Conservation (phyloP, 2,797 vertebrate genomes). For the Poliocrania exsul region DNA sequence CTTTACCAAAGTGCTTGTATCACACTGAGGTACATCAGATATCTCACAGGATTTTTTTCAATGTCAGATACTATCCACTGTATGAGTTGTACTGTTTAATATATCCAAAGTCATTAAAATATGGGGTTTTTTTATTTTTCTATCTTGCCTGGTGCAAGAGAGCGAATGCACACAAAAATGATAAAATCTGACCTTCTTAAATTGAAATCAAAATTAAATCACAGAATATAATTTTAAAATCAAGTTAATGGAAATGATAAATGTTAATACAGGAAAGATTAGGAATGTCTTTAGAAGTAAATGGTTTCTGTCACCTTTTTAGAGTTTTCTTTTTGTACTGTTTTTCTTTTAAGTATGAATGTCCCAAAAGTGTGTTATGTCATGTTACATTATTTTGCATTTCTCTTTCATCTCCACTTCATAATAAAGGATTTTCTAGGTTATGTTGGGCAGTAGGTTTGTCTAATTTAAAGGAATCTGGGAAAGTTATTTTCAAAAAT, state of each 20-base stretch:
- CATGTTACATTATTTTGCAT: fast-evolving
- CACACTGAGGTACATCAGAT: neutral
- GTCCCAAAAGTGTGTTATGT: neutral
- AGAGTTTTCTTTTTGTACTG: neutral
- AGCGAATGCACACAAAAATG: neutral
- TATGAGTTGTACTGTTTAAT: neutral
- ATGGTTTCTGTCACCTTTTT: neutral
- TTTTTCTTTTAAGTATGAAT: neutral
- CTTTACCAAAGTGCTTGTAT: neutral
- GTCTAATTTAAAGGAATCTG: neutral
- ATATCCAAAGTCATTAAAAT: neutral
- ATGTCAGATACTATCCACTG: neutral
- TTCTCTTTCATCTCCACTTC: neutral
- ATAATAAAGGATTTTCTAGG: neutral
- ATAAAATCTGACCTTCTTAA: neutral
- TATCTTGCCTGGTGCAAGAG: neutral
- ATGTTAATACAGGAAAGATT: neutral
- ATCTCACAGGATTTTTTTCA: neutral
- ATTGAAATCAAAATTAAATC: neutral
- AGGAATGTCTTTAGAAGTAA: neutral
- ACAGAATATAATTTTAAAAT: neutral
- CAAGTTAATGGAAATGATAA: neutral
- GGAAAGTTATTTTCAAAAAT: neutral
- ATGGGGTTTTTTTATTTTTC: neutral
- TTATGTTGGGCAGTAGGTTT: neutral